Base-by-base conservation (phyloP, 2,797 vertebrate genomes). In the Cossypha polioptera region DNA sequence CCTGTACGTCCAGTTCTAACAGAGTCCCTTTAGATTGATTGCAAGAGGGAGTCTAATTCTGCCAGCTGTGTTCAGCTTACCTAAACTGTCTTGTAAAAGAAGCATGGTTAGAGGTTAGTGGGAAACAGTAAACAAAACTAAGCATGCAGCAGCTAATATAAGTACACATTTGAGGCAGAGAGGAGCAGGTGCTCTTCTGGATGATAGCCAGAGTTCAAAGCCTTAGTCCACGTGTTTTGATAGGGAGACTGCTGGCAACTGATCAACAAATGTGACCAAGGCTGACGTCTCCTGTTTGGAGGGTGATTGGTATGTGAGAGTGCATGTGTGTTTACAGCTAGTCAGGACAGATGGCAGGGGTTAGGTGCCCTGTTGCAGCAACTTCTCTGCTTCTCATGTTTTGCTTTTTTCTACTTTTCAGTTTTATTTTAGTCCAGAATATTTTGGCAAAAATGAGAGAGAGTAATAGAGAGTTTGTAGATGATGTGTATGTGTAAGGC, bases 111-210 rank as follows among this genome's bases (percentile, higher is more conserved):
- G 43, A 81, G 20, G 20, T 72, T 59, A 62, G 43, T 43, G 40
- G 51, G 43, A 63, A 88, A 62, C 26, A 47, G 74, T 85, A 91
- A 92, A 93, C 59, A 94, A 75, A 87, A 53, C 24, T 21, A 36
- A 50, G 38, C 50, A 12, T 24, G 68, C 47, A 35, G 61, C 67
- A 87, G 55, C 35, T 45, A 78, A 59, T 0, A 0, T 31, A 62
- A 72, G 53, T 48, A 8, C 1, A 1, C 1, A 2, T 66, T 55
- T 38, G 8, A 28, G 24, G 18, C 43, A 87, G 63, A 78, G 75
- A 63, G 47, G n/a, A 93, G 35, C 90, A 88, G 77, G 63, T 90
- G 92, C 53, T 65, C 5, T 57, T 50, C 66, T 95, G 83, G 59
- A 69, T 2, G 3, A 12, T 2, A n/a, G 79, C 81, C 90, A 85